Base-by-base conservation (phyloP, 2,888 invertebrate species). In the Byasa hedistus region DNA sequence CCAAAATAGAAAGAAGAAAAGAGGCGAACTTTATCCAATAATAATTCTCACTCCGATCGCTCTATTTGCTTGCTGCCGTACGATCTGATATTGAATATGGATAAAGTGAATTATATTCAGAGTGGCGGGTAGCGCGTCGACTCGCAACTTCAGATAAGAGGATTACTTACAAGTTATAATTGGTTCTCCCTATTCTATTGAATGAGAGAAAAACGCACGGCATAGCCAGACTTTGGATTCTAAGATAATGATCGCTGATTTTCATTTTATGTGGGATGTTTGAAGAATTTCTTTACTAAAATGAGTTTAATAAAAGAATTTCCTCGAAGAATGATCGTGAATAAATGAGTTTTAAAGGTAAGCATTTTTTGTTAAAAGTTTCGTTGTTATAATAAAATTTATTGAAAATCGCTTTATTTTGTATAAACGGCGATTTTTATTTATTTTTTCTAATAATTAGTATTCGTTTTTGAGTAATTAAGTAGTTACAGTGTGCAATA, bases 21-120 rank as follows among this genome's bases (percentile, higher is more conserved):
- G 82, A 85, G 83, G 79, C 82, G 83, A 79, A 84, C 83, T 87
- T 87, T 87, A 89, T 89, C 84, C 89, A 88, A 91, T 89, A 89
- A 89, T 89, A 90, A 89, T 89, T 89, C 84, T 88, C 89, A 89
- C 87, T 90, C 82, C 87, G 85, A 85, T 86, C 87, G 88, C 83
- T 89, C 86, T 89, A 89, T 90, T 91, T 91, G 89, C 85, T 82
- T 85, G 82, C 79, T 84, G 86, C 87, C 86, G 86, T 83, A 80
- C 86, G 87, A 88, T 88, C 87, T 87, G 90, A 90, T 90, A 90
- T 90, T 89, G 88, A 91, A 90, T 90, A 89, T 89, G 87, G 87
- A 89, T 88, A 89, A 89, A 89, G 86, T 89, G 88, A 89, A 87
- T 89, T 89, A 89, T 88, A 85, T 85, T 83, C 84, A 76, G 86